Evolutionary conservation across 35 echinoderm and acorn worm genomes (phyloP), one percentile per base, ranked within the genome.

Genomic region (Apostichopus californicus): DNA sequence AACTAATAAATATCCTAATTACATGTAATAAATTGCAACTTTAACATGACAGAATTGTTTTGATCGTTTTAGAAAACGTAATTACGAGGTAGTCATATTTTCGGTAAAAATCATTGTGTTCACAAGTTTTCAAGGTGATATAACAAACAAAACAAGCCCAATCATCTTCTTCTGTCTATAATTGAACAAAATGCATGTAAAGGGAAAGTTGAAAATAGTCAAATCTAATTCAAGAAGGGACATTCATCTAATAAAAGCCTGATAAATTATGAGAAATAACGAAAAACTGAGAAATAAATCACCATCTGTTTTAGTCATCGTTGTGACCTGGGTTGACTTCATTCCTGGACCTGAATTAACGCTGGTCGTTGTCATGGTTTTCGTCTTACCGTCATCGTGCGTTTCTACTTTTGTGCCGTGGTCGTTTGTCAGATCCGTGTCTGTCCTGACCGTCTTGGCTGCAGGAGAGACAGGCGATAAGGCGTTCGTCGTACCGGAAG

Each of bases 291-390:
- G 14, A 7, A 3, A 18, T 57, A 53, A 8, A 5, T 46, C 57
- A 92, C 94, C 94, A 65, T 92, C 90, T 66, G 94, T 60, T 89
- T 95, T 95, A 61, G 77, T 87, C 59, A 92, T 73, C 4, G 90
- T 95, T 26, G 94, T 95, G 13, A 90, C 88, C 22, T 90, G 68
- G n/a, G 73, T 78, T 14, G 81, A 83, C 55, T 95, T 95, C 53
- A 75, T 25, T 20, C 94, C 94, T 5, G 90, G 87, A 14, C 90
- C 94, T 60, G 91, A 82, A 12, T 65, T 95, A 21, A 95, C 94
- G 14, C 77, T 83, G 20, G 90, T 95, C 18, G 90, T 95, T 77
- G 66, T 95, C 64, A 72, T 91, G 13, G 94, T 92, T 58, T 83
- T 87, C 0, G 89, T 92, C 87, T 90, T 94, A 8, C 94, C 94